Evolutionary conservation across 2,113 vertebrate genomes (phyloP).

Genomic region (Hypomesus transpacificus): DNA sequence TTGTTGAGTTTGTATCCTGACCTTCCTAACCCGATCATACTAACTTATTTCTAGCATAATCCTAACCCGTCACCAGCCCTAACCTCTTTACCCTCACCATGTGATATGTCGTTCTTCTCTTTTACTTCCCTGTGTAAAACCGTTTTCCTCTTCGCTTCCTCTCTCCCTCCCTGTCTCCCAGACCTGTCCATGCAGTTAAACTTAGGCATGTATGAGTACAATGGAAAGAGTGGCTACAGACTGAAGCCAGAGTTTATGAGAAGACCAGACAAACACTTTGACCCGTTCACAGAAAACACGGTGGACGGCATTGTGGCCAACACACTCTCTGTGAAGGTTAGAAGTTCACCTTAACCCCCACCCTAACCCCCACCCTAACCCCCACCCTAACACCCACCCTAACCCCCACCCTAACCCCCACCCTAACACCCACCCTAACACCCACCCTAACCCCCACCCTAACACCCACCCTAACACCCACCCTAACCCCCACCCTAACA

Average conservation of each 20-base stretch:
- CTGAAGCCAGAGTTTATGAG: constrained; percentile 90
- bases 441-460: background rate
- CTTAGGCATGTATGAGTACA: constrained; percentile 88
- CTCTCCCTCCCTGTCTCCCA: constrained; percentile 34
- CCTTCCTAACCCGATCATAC: background rate
- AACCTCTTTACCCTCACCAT: background rate
- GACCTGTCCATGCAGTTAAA: constrained; percentile 91
- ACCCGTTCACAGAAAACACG: constrained; percentile 84
- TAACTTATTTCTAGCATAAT: background rate
- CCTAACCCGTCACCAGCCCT: background rate
- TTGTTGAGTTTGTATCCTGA: background rate
- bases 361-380: background rate
- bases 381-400: background rate
- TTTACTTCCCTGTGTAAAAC: background rate
- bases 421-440: background rate
- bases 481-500: background rate
- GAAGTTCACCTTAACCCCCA: background rate
- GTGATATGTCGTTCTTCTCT: background rate
- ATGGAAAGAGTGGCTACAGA: constrained; percentile 85
- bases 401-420: background rate
- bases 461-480: background rate
- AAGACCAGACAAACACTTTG: constrained; percentile 86
- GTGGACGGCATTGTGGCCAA: constrained; percentile 90
- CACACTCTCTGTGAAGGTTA: constrained; percentile 86
- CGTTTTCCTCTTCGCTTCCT: background rate